phyloP scores from a whole-genome alignment of 1,140 invertebrate species.

The Arion vulgaris region DNA sequence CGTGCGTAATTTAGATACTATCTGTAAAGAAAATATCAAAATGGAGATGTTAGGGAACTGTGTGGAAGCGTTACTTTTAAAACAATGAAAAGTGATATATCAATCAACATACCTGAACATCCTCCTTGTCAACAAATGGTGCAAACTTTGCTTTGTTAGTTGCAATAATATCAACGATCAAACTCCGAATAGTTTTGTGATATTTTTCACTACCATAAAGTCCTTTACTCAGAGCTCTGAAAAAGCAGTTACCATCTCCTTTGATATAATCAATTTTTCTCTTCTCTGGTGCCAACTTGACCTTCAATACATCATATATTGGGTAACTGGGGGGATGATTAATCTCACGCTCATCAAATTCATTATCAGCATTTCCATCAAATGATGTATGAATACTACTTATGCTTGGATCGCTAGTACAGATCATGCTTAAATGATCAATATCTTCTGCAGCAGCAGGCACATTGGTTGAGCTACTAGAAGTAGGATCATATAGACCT shows the following conservation, averaged over 20 bases:
- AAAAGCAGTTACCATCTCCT: slow-evolving; percentile 70
- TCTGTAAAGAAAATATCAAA: background rate
- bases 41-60: background rate
- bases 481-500: too few relatives aligned
- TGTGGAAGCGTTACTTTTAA: too few relatives aligned
- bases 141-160: slow-evolving; percentile 57
- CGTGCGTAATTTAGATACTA: background rate
- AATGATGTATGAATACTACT: background rate
- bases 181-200: slow-evolving; percentile 60
- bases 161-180: slow-evolving; percentile 59
- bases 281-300: slow-evolving; percentile 41
- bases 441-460: background rate
- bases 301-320: slow-evolving; percentile 9
- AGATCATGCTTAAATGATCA: background rate
- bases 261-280: slow-evolving; percentile 61
- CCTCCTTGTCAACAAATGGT: slow-evolving; percentile 56
- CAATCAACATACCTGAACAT: slow-evolving; percentile 33
- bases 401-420: too few relatives aligned
- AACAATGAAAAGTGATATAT: background rate
- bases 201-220: slow-evolving; percentile 60
- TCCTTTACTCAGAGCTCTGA: slow-evolving; percentile 65
- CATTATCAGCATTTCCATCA: background rate
- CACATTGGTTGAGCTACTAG: background rate
- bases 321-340: background rate
- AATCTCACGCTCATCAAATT: background rate